Conservation (phyloP, 2,113 vertebrate genomes). For the Coptodon bakossiorum region DNA sequence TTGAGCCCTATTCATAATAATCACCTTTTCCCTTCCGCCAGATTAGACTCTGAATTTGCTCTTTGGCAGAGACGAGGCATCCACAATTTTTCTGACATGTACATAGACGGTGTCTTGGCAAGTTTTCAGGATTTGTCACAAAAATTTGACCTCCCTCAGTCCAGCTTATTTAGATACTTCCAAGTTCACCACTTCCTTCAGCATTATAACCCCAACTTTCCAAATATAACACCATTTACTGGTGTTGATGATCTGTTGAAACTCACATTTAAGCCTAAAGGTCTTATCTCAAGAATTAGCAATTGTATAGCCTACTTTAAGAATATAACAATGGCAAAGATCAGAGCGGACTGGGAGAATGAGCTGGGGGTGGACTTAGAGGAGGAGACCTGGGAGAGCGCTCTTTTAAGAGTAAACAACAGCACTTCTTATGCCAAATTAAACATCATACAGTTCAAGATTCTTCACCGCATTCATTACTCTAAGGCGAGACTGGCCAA, state of each 20-base stretch:
- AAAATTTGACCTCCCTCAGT: not conserved
- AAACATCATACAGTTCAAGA: not conserved
- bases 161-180: fast-evolving
- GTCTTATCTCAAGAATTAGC: not conserved
- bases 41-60: not conserved
- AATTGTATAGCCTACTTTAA: fast-evolving
- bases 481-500: fast-evolving
- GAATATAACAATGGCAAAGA: not conserved
- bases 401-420: not conserved
- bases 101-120: not conserved
- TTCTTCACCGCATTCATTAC: not conserved
- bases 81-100: not conserved
- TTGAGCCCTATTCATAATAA: not conserved
- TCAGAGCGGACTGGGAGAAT: fast-evolving
- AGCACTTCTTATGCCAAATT: not conserved
- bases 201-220: not conserved
- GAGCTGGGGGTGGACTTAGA: not conserved
- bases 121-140: not conserved
- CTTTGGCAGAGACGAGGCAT: not conserved
- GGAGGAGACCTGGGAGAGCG: too few species aligned
- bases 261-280: not conserved
- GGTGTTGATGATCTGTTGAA: not conserved
- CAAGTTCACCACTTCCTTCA: not conserved
- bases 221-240: not conserved
- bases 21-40: not conserved